Percentiles rank a stretch among this genome's conserved stretches.
Evolutionary conservation across 30 jellyfish, hydroid and myxozoan genomes (phyloP).

Genomic region (Pseudorhiza aurosa): DNA sequence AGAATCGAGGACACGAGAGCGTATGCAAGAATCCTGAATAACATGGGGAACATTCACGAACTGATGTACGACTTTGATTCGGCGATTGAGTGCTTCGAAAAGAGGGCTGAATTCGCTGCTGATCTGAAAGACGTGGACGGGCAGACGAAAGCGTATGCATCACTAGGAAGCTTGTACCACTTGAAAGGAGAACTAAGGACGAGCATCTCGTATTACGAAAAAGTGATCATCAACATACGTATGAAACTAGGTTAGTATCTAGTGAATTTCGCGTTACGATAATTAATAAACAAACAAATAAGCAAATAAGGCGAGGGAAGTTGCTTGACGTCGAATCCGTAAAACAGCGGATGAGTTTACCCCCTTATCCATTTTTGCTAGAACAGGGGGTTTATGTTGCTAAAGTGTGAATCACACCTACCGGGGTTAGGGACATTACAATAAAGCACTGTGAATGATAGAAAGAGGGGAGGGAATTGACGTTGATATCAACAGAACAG

Average conservation of each 20-base stretch:
- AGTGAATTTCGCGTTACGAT: neutral
- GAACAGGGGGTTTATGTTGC: no score
- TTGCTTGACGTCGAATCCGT: no score
- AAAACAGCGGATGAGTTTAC: no score
- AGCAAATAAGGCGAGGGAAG: no score
- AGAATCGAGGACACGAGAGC: conserved; percentile 83
- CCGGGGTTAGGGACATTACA: no score
- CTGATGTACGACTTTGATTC: conserved; percentile 79
- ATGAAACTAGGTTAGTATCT: conserved; percentile 85
- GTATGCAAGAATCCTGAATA: conserved; percentile 80
- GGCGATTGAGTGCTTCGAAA: conserved; percentile 75
- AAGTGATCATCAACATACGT: conserved; percentile 82
- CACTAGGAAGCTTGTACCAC: conserved; percentile 76
- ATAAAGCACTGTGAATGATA: no score
- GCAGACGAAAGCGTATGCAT: conserved; percentile 83
- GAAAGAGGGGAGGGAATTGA: no score
- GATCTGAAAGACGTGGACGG: conserved; percentile 85
- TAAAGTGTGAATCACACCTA: no score
- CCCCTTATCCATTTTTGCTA: no score
- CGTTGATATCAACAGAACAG: no score
- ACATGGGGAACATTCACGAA: conserved; percentile 90
- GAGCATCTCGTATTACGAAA: conserved; percentile 75
- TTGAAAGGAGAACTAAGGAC: conserved; percentile 84
- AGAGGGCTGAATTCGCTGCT: conserved; percentile 75
- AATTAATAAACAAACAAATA: no score